These are phyloP conservation scores for Grammomys surdaster DNA, from an alignment of 2,113 vertebrate species.

Conservation along the genomic window DNA sequence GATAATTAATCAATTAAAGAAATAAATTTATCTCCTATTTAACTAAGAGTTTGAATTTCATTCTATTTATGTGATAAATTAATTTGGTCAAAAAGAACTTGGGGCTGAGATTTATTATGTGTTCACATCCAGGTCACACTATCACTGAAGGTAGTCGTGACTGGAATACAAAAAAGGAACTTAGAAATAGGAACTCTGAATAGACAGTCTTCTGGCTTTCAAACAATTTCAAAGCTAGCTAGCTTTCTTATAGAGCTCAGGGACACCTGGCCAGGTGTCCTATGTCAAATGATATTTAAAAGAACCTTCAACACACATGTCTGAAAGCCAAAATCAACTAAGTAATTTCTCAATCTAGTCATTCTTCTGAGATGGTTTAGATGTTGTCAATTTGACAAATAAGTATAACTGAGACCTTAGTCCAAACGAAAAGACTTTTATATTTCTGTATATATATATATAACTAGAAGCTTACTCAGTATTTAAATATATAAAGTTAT, in stretches of 20 bases:
- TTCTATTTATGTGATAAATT: neutral
- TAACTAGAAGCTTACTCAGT: slow-evolving; percentile 3
- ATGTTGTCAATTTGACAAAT: neutral
- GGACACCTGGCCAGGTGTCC: neutral
- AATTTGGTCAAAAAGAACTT: neutral
- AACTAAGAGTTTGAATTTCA: neutral
- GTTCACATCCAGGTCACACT: neutral
- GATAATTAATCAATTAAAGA: no score
- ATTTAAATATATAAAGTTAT: slow-evolving; percentile 64
- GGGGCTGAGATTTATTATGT: neutral
- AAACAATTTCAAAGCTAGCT: no score
- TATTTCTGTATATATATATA: slow-evolving; percentile 38
- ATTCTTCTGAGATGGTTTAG: neutral
- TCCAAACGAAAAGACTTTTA: slow-evolving; percentile 33
- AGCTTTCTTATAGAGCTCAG: neutral
- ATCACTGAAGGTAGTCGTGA: neutral
- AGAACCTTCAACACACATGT: neutral
- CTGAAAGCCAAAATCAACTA: neutral
- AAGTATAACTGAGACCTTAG: neutral
- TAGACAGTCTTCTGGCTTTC: neutral
- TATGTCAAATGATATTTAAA: neutral
- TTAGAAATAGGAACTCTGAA: neutral
- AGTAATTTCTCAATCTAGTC: neutral
- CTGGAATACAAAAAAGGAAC: neutral
- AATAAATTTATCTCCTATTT: neutral